Conservation (phyloP, 2,113 vertebrate species). For the Anolis carolinensis region DNA sequence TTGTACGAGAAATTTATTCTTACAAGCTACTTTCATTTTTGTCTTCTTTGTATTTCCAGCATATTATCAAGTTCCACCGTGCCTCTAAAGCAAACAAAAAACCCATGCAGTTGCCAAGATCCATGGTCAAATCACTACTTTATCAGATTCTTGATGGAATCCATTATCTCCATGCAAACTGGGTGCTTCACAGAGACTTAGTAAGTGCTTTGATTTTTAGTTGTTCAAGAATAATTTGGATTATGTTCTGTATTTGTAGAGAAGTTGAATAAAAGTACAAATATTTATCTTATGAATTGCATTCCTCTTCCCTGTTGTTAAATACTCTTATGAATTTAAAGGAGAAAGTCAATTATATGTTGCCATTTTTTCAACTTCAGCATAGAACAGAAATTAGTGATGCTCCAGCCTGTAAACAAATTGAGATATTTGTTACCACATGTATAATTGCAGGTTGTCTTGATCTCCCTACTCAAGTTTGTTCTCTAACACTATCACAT, state of each 20-base stretch:
- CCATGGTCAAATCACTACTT: conserved; percentile 86
- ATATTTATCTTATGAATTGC: conserved; percentile 49
- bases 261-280: conserved; percentile 30
- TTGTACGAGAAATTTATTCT: conserved; percentile 12
- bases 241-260: accelerated
- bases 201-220: conserved; percentile 66
- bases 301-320: conserved; percentile 65
- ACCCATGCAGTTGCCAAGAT: conserved; percentile 86
- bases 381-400: conserved; percentile 62
- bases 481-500: too few species aligned
- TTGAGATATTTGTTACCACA: too few species aligned
- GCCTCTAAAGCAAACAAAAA: conserved; percentile 90
- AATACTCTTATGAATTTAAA: conserved; percentile 46
- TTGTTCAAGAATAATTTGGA: conserved; percentile 14
- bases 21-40: conserved; percentile 50
- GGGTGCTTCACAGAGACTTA: conserved; percentile 86
- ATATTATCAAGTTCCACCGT: conserved; percentile 89
- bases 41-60: conserved; percentile 76
- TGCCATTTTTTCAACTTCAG: conserved; percentile 57
- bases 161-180: conserved; percentile 87
- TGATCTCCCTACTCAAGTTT: too few species aligned
- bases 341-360: conserved; percentile 54
- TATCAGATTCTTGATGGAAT: conserved; percentile 88
- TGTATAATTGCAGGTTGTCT: too few species aligned
- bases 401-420: conserved; percentile 53